phyloP scores from a whole-genome alignment of 2,797 vertebrate species.

The Myiothlypis coronata region DNA sequence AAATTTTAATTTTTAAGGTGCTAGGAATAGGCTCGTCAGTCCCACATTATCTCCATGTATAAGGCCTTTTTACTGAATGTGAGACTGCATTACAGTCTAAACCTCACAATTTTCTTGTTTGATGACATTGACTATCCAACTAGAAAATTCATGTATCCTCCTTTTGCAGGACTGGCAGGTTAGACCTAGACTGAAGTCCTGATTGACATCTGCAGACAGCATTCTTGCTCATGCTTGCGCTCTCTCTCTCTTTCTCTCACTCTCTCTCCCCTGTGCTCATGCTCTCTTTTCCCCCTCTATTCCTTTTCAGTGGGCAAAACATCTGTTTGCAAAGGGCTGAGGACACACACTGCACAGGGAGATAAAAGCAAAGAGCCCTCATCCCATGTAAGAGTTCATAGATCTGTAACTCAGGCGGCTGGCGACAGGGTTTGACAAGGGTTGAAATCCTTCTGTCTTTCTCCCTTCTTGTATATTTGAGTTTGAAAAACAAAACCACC shows the following conservation, averaged over 20 bases:
- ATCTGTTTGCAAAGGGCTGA: conserved; percentile 44
- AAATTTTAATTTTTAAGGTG: conserved; percentile 56
- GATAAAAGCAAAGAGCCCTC: conserved; percentile 38
- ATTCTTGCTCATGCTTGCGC: neutral
- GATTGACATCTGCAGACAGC: conserved; percentile 58
- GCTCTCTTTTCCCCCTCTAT: neutral
- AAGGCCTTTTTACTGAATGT: conserved; percentile 35
- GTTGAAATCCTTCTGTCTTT: conserved; percentile 38
- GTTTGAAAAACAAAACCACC: conserved; percentile 38
- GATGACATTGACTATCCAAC: conserved; percentile 35
- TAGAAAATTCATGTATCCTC: conserved; percentile 60
- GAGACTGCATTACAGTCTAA: conserved; percentile 38
- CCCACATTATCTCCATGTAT: conserved; percentile 11
- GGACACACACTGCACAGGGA: neutral
- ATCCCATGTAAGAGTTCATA: conserved; percentile 37
- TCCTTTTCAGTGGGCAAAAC: neutral
- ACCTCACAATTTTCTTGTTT: conserved; percentile 39
- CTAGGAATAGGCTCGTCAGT: conserved; percentile 38
- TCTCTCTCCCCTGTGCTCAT: neutral
- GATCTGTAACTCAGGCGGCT: conserved; percentile 11
- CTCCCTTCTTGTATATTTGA: neutral
- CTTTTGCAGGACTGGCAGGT: conserved; percentile 54
- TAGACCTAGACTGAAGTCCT: conserved; percentile 56
- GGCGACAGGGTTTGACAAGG: neutral
- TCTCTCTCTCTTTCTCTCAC: neutral